Evolutionary conservation across 1,140 invertebrate species (phyloP).

Genomic region (Diorhabda carinulata): DNA sequence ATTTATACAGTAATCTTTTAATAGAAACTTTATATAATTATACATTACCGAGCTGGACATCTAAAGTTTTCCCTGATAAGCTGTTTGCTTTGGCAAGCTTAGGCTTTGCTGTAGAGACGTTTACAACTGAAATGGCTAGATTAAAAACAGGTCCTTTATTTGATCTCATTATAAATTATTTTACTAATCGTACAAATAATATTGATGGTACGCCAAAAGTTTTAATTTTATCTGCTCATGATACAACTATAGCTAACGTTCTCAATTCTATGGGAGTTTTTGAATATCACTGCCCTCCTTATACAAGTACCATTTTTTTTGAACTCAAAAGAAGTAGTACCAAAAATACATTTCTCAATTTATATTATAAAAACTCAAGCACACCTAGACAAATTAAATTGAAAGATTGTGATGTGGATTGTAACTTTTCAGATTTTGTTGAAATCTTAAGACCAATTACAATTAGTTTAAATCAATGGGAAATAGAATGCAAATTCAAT

Average conservation of each 20-base stretch:
- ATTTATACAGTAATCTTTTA: slow-evolving; percentile 63
- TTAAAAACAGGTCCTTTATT: slow-evolving; percentile 63
- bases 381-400: slow-evolving; percentile 54
- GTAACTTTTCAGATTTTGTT: slow-evolving; percentile 57
- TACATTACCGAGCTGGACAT: slow-evolving; percentile 70
- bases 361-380: slow-evolving; percentile 61
- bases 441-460: slow-evolving; percentile 35
- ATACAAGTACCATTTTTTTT: slow-evolving; percentile 65
- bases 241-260: slow-evolving; percentile 74
- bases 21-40: slow-evolving; percentile 71
- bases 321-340: slow-evolving; percentile 57
- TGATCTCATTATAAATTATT: slow-evolving; percentile 36
- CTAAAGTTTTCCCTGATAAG: slow-evolving; percentile 52
- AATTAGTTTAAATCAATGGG: slow-evolving; percentile 33
- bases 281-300: slow-evolving; percentile 69
- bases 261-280: slow-evolving; percentile 71
- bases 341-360: slow-evolving; percentile 47
- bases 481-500: slow-evolving; percentile 34
- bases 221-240: slow-evolving; percentile 76
- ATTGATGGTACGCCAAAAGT: slow-evolving; percentile 52
- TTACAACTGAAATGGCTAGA: slow-evolving; percentile 52
- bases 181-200: slow-evolving; percentile 28
- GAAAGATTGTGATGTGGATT: slow-evolving; percentile 57
- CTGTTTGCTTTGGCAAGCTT: slow-evolving; percentile 52
- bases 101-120: slow-evolving; percentile 51